These are phyloP conservation scores for Bacillus rossius DNA, from an alignment of 1,140 invertebrate species.

Conservation along the genomic window DNA sequence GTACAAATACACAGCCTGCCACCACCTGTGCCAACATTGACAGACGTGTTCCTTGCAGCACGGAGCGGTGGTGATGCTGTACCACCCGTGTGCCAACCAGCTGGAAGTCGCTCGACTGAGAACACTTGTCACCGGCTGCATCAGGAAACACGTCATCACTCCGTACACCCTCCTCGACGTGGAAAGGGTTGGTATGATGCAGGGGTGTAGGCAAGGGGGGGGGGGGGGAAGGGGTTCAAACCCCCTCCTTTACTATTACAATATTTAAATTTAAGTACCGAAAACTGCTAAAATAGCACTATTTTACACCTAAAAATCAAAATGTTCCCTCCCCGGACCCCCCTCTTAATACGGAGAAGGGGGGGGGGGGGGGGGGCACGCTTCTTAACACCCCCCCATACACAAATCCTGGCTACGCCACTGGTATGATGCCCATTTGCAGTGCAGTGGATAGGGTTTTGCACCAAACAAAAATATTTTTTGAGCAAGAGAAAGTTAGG, in stretches of 20 bases:
- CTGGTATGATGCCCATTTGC: no score
- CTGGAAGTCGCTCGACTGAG: conserved; percentile 57
- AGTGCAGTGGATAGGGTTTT: neutral
- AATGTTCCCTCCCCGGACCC: no score
- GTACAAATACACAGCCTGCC: no score
- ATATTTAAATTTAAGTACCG: no score
- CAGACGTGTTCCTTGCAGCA: conserved; percentile 48
- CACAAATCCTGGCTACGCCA: no score
- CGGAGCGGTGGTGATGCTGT: conserved; percentile 77
- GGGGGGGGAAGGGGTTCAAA: no score
- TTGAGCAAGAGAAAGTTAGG: neutral
- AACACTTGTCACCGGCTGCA: conserved; percentile 58
- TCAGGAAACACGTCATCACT: conserved; percentile 76
- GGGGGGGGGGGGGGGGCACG: no score
- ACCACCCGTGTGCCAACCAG: conserved; percentile 79
- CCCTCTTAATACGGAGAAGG: no score
- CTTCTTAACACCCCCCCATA: no score
- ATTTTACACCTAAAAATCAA: neutral
- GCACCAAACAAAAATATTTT: neutral
- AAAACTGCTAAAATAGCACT: no score
- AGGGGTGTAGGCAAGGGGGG: no score
- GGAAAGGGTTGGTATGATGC: conserved; percentile 49
- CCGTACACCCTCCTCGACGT: conserved; percentile 57
- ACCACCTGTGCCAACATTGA: conserved; percentile 2
- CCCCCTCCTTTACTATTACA: no score